phyloP scores from a whole-genome alignment of 92 coral and sea anemone genomes.

The Zoanthus solanderi region DNA sequence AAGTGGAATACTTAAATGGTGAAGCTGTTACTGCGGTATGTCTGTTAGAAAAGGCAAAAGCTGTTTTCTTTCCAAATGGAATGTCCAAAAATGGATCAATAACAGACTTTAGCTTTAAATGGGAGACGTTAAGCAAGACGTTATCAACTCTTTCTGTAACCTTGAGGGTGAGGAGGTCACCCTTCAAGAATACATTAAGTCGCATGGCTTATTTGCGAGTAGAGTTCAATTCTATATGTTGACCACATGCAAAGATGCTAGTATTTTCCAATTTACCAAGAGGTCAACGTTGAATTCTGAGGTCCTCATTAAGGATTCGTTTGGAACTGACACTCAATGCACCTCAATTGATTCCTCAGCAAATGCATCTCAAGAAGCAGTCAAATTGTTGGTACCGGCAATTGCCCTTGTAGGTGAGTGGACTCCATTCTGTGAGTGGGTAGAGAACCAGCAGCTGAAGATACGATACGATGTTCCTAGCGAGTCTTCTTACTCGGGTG shows the following conservation, averaged over 20 bases:
- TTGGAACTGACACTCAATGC: too few relatives aligned
- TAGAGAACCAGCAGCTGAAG: constrained; percentile 7
- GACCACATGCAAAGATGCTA: constrained; percentile 21
- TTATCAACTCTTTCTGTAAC: constrained; percentile 15
- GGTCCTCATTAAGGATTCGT: not conserved
- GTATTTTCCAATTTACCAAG: not conserved
- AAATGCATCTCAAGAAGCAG: too few relatives aligned
- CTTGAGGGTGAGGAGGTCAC: constrained; percentile 35
- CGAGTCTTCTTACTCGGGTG: constrained; percentile 7
- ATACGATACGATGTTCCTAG: constrained; percentile 26
- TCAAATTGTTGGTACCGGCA: not conserved
- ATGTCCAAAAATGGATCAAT: constrained; percentile 41
- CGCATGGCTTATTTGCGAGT: constrained; percentile 29
- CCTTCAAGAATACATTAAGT: constrained; percentile 15
- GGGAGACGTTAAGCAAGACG: constrained; percentile 46
- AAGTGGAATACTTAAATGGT: constrained; percentile 45
- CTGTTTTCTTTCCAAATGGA: constrained; percentile 45
- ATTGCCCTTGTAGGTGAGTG: not conserved
- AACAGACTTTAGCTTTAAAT: constrained; percentile 27
- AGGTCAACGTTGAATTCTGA: not conserved
- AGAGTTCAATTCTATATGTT: constrained; percentile 6
- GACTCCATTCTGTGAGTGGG: constrained; percentile 1
- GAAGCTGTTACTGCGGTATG: constrained; percentile 51
- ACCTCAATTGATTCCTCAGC: too few relatives aligned
- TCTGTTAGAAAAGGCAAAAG: constrained; percentile 52